A percentile compares a stretch with the other conserved stretches of the same genome.
Evolutionary conservation across 2,113 vertebrate genomes (phyloP).

Genomic region (Epinephelus cyanopodus): DNA sequence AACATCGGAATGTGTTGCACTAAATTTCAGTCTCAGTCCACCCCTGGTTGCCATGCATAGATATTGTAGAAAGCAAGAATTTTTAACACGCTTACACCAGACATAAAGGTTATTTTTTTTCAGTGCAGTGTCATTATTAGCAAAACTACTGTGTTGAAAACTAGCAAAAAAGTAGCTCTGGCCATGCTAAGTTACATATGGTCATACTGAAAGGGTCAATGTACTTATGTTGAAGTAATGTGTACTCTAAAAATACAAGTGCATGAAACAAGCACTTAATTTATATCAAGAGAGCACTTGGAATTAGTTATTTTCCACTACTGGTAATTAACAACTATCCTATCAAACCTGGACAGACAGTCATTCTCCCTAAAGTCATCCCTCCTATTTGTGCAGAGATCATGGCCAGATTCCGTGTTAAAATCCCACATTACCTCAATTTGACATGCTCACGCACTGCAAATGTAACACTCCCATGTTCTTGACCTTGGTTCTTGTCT

Average conservation of each 20-base stretch:
- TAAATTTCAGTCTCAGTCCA: no score
- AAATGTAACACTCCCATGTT: neutral
- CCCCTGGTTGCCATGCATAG: no score
- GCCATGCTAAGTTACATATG: no score
- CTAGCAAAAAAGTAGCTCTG: no score
- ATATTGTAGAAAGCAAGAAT: no score
- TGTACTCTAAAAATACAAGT: neutral
- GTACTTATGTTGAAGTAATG: no score
- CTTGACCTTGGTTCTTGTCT: conserved; percentile 31
- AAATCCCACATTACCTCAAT: neutral
- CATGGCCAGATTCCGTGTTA: neutral
- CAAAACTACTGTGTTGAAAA: no score
- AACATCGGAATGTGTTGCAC: no score
- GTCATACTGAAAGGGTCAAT: no score
- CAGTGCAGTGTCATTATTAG: no score
- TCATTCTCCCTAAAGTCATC: neutral
- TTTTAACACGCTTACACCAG: no score
- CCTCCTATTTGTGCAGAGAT: neutral
- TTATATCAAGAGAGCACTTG: neutral
- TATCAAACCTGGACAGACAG: neutral
- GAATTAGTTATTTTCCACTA: neutral
- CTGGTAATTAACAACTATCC: neutral
- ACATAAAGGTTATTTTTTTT: no score
- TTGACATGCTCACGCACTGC: neutral
- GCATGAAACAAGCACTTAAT: conserved; percentile 12